These are phyloP conservation scores for Meloidogyne hapla DNA, from an alignment of 1,140 invertebrate genomes.

Conservation along the genomic window DNA sequence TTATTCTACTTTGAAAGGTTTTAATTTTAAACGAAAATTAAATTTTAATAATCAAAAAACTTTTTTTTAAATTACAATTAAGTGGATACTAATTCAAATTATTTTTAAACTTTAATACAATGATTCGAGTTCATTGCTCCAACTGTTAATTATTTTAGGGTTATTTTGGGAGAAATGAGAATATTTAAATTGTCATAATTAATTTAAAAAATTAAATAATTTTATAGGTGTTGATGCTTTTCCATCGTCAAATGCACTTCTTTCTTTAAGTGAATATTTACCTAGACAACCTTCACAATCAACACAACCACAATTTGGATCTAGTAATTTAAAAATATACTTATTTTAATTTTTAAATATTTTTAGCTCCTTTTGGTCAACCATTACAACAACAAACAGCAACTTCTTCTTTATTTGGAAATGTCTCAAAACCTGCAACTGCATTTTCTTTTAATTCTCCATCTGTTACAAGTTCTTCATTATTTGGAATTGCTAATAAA, in stretches of 20 bases:
- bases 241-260: conserved; percentile 26
- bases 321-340: not conserved
- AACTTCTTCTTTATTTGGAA: conserved; percentile 1
- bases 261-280: conserved; percentile 22
- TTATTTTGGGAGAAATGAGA: too few species aligned
- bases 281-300: conserved; percentile 13
- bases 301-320: conserved; percentile 25
- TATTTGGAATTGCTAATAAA: not conserved
- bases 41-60: too few species aligned
- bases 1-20: conserved; percentile 21
- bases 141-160: too few species aligned
- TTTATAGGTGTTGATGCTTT: conserved; percentile 25
- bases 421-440: not conserved
- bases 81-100: too few species aligned
- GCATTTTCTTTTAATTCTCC: conserved; percentile 5
- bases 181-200: too few species aligned
- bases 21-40: not conserved
- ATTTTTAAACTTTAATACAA: too few species aligned
- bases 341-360: not conserved
- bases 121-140: too few species aligned
- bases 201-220: not conserved
- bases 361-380: conserved; percentile 22
- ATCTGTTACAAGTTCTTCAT: not conserved
- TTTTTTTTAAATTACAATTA: too few species aligned
- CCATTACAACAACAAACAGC: not conserved